Base-by-base conservation (phyloP, 2,888 invertebrate species). In the Drosophila suboccidentalis region DNA sequence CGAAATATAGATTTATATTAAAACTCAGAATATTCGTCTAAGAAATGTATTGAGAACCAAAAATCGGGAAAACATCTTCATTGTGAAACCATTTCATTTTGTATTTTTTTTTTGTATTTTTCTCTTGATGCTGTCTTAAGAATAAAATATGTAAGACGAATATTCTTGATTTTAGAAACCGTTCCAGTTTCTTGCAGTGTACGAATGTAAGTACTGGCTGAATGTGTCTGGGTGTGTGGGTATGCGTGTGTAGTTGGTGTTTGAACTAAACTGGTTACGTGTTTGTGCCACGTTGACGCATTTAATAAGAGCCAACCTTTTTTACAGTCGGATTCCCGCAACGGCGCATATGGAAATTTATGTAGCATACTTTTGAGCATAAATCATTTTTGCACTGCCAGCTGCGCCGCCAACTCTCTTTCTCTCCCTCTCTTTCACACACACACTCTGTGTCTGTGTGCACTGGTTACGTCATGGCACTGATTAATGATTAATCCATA, bases 401-500 rank as follows among this genome's bases (percentile, higher is more conserved):
- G 64, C 76, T 71, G 75, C 17, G 50, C 54, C 43, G 34, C 46
- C 60, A 15, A 32, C 38, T 44, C 11, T 17, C 46, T 34, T 29
- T n/a, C 17, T 3, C 26, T 26, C 43, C 26, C 34, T n/a, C 10
- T 3, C n/a, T 17, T 36, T 5, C 44, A 19, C 22, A 38, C 6
- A 10, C 46, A 26, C 39, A n/a, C 22, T 5, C 15, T 19, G 9
- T n/a, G 13, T 22, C 29, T 39, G 4, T 54, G 36, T 44, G 41
- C 32, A 39, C 44, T 26, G 41, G 34, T 13, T 54, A 47, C 38
- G 19, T 43, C 36, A 6, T 60, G 58, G 60, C 77, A 67, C 66
- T 79, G 75, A 80, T 79, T 78, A 78, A 75, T 80, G 78, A 78
- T 78, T 78, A 80, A 80, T 78, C 76, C 57, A 75, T 75, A 65